Percentiles rank a stretch among this genome's conserved stretches.
These are phyloP conservation scores for Otolemur garnettii DNA, from an alignment of 2,113 vertebrate species.

Conservation along the genomic window DNA sequence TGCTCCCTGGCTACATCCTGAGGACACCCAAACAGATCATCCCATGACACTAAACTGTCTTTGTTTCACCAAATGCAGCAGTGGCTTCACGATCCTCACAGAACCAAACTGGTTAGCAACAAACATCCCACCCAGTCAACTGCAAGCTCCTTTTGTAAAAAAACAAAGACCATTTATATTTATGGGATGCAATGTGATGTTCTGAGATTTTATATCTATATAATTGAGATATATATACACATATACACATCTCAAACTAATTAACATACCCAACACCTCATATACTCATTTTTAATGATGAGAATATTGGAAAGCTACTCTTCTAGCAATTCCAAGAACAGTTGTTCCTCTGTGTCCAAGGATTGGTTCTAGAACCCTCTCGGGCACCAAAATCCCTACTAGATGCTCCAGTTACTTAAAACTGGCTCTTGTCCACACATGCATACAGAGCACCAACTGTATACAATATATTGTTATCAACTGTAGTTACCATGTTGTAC, in stretches of 20 bases:
- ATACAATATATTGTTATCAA: background rate
- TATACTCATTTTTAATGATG: background rate
- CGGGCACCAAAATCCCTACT: background rate
- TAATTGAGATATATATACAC: too few species aligned
- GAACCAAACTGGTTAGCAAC: background rate
- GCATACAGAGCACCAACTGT: background rate
- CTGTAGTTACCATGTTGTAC: background rate
- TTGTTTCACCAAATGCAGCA: too few species aligned
- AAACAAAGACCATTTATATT: background rate
- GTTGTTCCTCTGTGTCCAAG: background rate
- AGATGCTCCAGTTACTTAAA: background rate
- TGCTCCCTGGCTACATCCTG: background rate
- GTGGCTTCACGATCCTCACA: background rate
- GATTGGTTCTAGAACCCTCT: background rate
- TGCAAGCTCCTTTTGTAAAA: background rate
- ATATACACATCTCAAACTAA: background rate
- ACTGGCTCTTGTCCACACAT: background rate
- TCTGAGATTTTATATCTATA: background rate
- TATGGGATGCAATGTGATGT: background rate
- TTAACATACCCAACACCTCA: background rate
- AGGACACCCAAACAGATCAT: too few species aligned
- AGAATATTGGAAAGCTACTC: background rate
- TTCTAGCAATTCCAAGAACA: background rate
- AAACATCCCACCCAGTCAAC: background rate
- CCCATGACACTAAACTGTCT: too few species aligned